Evolutionary conservation across 2,888 invertebrate genomes (phyloP).

Genomic region (Scelioninae gen. 1): DNA sequence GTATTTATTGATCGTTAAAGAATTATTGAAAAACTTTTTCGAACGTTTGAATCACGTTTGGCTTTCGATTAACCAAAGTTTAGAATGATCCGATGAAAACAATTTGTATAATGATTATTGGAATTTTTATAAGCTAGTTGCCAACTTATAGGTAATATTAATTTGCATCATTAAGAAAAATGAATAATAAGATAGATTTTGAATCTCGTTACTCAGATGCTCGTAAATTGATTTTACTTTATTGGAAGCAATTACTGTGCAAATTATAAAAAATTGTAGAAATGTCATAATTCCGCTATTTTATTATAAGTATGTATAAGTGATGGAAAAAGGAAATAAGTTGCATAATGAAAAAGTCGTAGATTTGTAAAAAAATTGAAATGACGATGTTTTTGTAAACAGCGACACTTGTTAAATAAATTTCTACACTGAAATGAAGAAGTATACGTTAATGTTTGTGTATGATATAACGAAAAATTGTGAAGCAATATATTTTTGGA

Average conservation of each 20-base stretch:
- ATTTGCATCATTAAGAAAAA: slow-evolving; percentile 37
- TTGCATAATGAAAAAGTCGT: too few relatives aligned
- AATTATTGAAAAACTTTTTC: slow-evolving; percentile 35
- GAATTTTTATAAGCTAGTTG: slow-evolving; percentile 35
- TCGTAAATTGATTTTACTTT: not conserved
- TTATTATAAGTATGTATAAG: too few relatives aligned
- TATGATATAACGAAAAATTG: too few relatives aligned
- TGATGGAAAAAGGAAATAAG: too few relatives aligned
- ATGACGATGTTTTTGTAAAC: too few relatives aligned
- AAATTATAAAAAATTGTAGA: too few relatives aligned
- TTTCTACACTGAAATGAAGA: too few relatives aligned
- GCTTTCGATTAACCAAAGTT: slow-evolving; percentile 35
- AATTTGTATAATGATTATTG: slow-evolving; percentile 63
- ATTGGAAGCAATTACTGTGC: not conserved
- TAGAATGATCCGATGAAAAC: slow-evolving; percentile 29
- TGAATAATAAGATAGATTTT: slow-evolving; percentile 22
- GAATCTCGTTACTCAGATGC: slow-evolving; percentile 5
- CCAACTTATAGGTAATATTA: slow-evolving; percentile 37
- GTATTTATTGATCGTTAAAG: slow-evolving; percentile 21
- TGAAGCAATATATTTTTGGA: too few relatives aligned
- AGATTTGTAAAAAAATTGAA: too few relatives aligned
- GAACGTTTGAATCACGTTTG: slow-evolving; percentile 15
- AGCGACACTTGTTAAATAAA: too few relatives aligned
- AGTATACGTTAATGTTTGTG: too few relatives aligned
- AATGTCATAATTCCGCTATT: too few relatives aligned